phyloP scores from a whole-genome alignment of 1,140 invertebrate genomes.

The Stegodyphus mimosarum region DNA sequence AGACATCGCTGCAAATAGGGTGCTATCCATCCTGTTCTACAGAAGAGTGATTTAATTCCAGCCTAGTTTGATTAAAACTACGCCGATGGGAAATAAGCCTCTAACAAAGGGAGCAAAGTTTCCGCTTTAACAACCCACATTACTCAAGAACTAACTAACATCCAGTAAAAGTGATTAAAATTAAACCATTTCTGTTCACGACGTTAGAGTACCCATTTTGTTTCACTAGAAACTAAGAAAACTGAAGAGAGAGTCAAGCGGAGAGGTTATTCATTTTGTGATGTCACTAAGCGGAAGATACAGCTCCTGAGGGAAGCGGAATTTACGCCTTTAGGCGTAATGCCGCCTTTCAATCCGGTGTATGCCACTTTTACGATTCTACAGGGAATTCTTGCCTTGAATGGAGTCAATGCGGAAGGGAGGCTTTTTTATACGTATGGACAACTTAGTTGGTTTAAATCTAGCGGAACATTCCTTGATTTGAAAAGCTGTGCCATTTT shows the following conservation, averaged over 20 bases:
- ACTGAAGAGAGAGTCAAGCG: too few relatives aligned
- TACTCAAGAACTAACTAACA: conserved; percentile 1
- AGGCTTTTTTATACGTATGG: neutral
- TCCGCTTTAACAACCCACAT: too few relatives aligned
- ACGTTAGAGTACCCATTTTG: neutral
- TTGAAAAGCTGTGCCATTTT: conserved; percentile 1
- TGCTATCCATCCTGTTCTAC: too few relatives aligned
- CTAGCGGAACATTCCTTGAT: conserved; percentile 1
- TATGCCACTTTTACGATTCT: conserved; percentile 3
- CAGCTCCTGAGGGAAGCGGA: neutral
- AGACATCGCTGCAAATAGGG: too few relatives aligned
- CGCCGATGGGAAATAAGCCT: too few relatives aligned
- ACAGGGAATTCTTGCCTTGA: neutral
- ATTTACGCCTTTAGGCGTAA: conserved; percentile 36
- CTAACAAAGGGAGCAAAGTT: too few relatives aligned
- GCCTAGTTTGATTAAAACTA: too few relatives aligned
- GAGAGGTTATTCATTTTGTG: too few relatives aligned
- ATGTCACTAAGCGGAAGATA: too few relatives aligned
- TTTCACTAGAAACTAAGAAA: too few relatives aligned
- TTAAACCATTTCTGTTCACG: conserved; percentile 13
- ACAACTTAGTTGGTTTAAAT: neutral
- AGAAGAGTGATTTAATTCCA: too few relatives aligned
- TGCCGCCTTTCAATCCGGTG: conserved; percentile 20
- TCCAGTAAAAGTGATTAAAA: conserved; percentile 20
- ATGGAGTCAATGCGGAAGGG: conserved; percentile 5